These are phyloP conservation scores for Pseudorectes ferrugineus DNA, from an alignment of 2,113 vertebrate genomes.

Conservation along the genomic window DNA sequence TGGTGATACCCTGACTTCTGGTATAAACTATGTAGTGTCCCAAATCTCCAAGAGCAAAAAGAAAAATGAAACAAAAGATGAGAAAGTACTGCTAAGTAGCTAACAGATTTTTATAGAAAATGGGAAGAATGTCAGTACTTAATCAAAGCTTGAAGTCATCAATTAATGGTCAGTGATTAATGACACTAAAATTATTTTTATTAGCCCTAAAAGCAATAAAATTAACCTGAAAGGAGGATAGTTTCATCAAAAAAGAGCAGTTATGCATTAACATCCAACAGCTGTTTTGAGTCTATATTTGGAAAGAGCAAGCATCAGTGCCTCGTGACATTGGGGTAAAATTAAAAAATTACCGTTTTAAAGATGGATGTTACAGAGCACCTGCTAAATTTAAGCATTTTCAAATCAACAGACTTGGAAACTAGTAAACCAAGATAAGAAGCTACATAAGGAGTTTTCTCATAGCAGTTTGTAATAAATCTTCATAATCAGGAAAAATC, in stretches of 20 bases:
- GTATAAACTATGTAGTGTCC: background rate
- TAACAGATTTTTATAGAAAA: background rate
- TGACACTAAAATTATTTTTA: background rate
- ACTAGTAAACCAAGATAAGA: background rate
- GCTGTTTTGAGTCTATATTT: background rate
- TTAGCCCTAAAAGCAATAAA: background rate
- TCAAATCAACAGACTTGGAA: background rate
- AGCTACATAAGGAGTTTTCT: background rate
- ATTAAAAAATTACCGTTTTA: background rate
- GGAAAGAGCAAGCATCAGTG: background rate
- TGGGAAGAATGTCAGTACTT: background rate
- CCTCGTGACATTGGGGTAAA: background rate
- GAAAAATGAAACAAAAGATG: background rate
- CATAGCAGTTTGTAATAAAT: background rate
- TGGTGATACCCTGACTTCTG: background rate
- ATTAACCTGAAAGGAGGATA: background rate
- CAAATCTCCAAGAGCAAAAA: background rate
- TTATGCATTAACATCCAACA: background rate
- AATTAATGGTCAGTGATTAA: background rate
- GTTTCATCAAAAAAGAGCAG: background rate
- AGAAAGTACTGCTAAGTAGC: background rate
- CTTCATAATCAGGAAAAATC: background rate
- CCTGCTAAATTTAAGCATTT: slow-evolving; percentile 12
- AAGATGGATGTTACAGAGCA: background rate
- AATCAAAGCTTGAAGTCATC: background rate